phyloP scores from a whole-genome alignment of 2,113 vertebrate genomes.

The Setophaga petechia region DNA sequence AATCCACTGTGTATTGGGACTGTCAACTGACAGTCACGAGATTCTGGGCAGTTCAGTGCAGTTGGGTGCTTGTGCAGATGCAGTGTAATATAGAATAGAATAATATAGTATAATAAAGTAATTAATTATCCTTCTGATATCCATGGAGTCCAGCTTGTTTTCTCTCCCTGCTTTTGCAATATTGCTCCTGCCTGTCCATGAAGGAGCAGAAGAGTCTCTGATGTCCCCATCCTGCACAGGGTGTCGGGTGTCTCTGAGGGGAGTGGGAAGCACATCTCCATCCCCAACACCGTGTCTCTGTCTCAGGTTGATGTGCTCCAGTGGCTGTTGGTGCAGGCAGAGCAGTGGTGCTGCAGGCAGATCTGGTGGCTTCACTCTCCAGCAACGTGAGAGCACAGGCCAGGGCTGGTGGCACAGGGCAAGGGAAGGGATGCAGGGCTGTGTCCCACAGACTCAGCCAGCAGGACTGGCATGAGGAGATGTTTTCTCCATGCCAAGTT shows the following conservation, averaged over 20 bases:
- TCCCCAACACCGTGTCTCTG: accelerated
- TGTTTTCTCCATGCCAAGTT: background rate
- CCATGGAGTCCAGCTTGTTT: no score
- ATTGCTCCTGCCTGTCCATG: background rate
- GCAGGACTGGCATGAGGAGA: background rate
- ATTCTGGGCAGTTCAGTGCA: no score
- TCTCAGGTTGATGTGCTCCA: background rate
- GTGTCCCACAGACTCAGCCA: background rate
- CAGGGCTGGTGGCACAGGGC: background rate
- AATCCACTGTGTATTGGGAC: no score
- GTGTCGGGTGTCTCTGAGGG: background rate
- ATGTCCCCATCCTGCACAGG: background rate
- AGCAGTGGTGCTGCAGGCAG: background rate
- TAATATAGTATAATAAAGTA: no score
- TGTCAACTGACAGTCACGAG: no score
- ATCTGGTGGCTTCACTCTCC: background rate
- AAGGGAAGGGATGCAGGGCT: background rate
- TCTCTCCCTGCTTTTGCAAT: no score
- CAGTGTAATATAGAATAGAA: no score
- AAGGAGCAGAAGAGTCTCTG: background rate
- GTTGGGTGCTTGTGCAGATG: no score
- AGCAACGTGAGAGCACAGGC: background rate
- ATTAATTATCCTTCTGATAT: no score
- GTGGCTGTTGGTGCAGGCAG: background rate
- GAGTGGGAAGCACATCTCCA: background rate